phyloP scores from a whole-genome alignment of 1,140 invertebrate species.

The Notospermus geniculatus region DNA sequence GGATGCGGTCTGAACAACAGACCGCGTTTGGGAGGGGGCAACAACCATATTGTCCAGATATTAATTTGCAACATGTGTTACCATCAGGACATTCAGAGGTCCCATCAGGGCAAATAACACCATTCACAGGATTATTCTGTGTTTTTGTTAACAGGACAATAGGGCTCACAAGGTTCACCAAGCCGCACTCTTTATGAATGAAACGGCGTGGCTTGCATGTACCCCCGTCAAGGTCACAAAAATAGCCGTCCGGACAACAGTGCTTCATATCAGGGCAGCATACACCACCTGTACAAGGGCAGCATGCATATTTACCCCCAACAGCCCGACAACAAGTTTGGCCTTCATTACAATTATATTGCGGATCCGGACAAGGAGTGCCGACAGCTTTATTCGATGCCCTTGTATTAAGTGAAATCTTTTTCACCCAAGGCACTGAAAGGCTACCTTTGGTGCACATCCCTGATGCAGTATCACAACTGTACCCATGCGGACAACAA shows the following conservation, averaged over 20 bases:
- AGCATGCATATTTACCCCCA: slow-evolving; percentile 50
- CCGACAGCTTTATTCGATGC: not conserved
- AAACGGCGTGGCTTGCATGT: too few species aligned
- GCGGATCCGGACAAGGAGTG: slow-evolving; percentile 29
- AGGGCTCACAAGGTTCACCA: too few species aligned
- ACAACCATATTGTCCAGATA: slow-evolving; percentile 5
- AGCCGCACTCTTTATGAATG: too few species aligned
- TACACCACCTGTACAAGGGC: slow-evolving; percentile 45
- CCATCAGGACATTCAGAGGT: too few species aligned
- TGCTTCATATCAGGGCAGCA: slow-evolving; percentile 44
- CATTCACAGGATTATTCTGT: slow-evolving; percentile 9
- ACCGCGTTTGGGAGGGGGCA: not conserved
- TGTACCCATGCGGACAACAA: slow-evolving; percentile 41
- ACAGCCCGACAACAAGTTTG: slow-evolving; percentile 41
- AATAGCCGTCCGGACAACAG: slow-evolving; percentile 39
- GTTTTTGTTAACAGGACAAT: too few species aligned
- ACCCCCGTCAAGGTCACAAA: slow-evolving; percentile 24
- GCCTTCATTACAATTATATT: slow-evolving; percentile 39
- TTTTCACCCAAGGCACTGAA: not conserved
- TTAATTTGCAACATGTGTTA: too few species aligned
- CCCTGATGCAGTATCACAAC: slow-evolving; percentile 31
- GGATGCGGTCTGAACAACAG: slow-evolving; percentile 37
- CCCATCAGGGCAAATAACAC: too few species aligned
- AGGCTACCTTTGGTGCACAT: slow-evolving; percentile 10
- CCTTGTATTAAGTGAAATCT: not conserved